Evolutionary conservation across 1,140 invertebrate genomes (phyloP).

Genomic region (Metaphire vulgaris): DNA sequence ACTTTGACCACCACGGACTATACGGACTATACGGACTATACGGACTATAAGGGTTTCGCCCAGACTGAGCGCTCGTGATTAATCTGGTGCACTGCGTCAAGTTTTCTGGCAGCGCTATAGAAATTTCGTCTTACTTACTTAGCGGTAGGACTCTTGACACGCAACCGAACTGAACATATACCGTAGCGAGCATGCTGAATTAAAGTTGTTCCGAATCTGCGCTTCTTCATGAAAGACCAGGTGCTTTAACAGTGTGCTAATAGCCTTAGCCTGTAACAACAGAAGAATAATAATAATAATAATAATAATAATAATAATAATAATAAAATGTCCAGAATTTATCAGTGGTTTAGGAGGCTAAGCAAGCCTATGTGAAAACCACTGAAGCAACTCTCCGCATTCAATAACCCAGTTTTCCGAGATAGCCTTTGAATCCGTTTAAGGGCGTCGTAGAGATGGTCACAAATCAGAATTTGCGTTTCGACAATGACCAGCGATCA

Average conservation of each 20-base stretch:
- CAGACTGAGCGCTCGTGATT: too few relatives aligned
- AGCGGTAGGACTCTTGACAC: too few relatives aligned
- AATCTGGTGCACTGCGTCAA: too few relatives aligned
- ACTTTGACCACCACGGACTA: too few relatives aligned
- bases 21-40: too few relatives aligned
- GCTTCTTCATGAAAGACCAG: background rate
- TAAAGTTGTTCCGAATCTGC: too few relatives aligned
- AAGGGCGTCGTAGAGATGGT: background rate
- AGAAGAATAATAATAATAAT: background rate
- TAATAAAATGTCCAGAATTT: background rate
- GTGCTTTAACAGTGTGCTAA: background rate
- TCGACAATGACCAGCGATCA: background rate
- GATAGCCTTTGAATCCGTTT: background rate
- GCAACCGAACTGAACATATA: too few relatives aligned
- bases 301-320: background rate
- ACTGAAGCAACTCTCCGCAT: background rate
- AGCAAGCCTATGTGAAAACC: background rate
- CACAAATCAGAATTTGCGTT: background rate
- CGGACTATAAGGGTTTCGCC: too few relatives aligned
- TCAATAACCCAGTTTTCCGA: background rate
- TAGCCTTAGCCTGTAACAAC: background rate
- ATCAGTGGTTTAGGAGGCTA: background rate
- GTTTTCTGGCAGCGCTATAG: too few relatives aligned
- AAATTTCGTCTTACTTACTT: too few relatives aligned
- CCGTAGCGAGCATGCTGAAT: too few relatives aligned